phyloP scores from a whole-genome alignment of 2,113 vertebrate species.

The Phodopus roborovskii region DNA sequence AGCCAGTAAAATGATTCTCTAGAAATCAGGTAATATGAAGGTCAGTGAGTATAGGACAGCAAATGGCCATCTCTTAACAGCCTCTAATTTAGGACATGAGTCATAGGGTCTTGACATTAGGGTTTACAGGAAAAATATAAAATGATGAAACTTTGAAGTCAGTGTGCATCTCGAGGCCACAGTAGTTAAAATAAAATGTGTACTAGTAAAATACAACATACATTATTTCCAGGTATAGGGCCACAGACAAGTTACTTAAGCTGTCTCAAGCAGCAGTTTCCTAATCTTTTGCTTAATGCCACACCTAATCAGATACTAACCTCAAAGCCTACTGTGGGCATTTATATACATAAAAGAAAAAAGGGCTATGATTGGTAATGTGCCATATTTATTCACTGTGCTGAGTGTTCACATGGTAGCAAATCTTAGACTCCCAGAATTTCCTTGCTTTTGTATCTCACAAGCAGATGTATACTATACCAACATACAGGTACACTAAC shows the following conservation, averaged over 20 bases:
- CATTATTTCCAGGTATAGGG: neutral
- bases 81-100: constrained; percentile 43
- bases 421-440: constrained; percentile 5
- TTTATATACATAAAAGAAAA: constrained; percentile 46
- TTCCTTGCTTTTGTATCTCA: neutral
- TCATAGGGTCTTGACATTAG: constrained; percentile 15
- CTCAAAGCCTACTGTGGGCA: neutral
- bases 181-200: constrained; percentile 38
- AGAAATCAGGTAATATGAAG: neutral
- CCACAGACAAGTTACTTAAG: constrained; percentile 40
- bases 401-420: neutral
- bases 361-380: neutral
- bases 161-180: neutral
- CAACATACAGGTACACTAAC: neutral
- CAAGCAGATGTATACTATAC: constrained; percentile 16
- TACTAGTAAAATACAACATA: neutral
- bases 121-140: constrained; percentile 48
- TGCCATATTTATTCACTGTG: neutral
- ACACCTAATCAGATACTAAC: constrained; percentile 11
- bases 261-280: constrained; percentile 19
- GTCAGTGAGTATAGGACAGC: neutral
- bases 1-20: neutral
- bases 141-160: constrained; percentile 41
- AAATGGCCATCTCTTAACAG: neutral
- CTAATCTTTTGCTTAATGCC: constrained; percentile 41